Conservation (phyloP, 1,140 invertebrate genomes). For the Muscidifurax raptorellus region DNA sequence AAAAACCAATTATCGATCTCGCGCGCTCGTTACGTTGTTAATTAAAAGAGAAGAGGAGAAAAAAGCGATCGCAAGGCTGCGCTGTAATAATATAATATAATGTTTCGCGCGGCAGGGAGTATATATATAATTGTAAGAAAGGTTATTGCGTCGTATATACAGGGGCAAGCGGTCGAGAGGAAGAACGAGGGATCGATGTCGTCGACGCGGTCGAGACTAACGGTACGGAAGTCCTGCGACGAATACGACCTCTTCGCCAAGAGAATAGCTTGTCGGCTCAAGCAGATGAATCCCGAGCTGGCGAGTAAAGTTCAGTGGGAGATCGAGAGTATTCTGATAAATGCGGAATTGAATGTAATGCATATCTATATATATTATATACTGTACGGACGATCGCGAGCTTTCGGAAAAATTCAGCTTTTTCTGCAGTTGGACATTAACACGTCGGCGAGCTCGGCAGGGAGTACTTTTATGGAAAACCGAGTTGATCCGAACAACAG, state of each 20-base stretch:
- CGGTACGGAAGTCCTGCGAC: slow-evolving; percentile 38
- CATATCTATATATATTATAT: not conserved
- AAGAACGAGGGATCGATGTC: not conserved
- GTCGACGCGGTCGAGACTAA: not conserved
- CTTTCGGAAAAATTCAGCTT: not conserved
- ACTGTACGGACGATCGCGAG: not conserved
- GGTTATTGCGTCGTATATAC: not conserved
- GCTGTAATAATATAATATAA: too few species aligned
- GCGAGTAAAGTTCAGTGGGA: slow-evolving; percentile 48
- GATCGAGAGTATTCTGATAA: slow-evolving; percentile 54
- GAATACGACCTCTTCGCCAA: slow-evolving; percentile 54
- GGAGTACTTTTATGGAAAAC: too few species aligned
- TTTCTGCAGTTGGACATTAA: not conserved
- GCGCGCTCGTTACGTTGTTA: not conserved
- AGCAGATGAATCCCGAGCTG: slow-evolving; percentile 41
- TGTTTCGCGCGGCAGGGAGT: too few species aligned
- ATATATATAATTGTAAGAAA: not conserved
- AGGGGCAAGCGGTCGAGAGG: not conserved
- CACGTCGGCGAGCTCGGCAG: not conserved
- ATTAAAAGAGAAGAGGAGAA: too few species aligned
- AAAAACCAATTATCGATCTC: not conserved
- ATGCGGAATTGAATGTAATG: slow-evolving; percentile 33
- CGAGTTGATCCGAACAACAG: too few species aligned
- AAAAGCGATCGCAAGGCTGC: too few species aligned
- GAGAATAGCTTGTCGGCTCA: slow-evolving; percentile 49